phyloP scores from a whole-genome alignment of 2,797 vertebrate genomes.

The Bradypodion ventrale region DNA sequence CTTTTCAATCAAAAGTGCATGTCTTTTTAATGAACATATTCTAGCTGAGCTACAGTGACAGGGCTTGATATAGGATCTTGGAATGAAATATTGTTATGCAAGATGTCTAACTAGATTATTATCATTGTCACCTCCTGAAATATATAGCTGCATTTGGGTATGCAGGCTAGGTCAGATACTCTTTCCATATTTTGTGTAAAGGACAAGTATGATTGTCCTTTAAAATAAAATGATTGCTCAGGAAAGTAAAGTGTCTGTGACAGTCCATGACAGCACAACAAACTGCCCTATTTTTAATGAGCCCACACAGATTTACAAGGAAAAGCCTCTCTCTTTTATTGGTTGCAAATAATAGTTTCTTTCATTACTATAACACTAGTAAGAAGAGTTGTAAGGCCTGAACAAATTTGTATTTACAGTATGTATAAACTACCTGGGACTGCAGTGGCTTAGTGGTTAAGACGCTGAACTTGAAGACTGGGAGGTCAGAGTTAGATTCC shows the following conservation, averaged over 20 bases:
- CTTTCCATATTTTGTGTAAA: neutral
- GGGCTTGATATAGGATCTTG: neutral
- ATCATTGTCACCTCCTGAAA: slow-evolving; percentile 11
- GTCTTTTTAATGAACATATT: neutral
- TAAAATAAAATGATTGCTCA: slow-evolving; percentile 3
- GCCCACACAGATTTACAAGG: neutral
- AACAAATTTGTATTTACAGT: no score
- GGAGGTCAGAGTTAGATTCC: no score
- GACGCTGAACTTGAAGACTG: no score
- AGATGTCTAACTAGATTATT: slow-evolving; percentile 10
- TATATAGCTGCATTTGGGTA: neutral
- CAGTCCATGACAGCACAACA: neutral
- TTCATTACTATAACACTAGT: neutral
- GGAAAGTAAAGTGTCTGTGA: neutral
- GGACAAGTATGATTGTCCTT: neutral
- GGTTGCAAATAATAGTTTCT: neutral
- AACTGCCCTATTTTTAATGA: neutral
- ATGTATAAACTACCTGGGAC: no score
- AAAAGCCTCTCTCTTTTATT: neutral
- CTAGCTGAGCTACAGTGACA: neutral
- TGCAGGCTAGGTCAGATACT: neutral
- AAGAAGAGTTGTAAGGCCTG: no score
- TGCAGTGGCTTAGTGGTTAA: no score
- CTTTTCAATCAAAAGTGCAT: neutral
- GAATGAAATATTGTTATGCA: slow-evolving; percentile 15